These are phyloP conservation scores for Pomacea maculata DNA, from an alignment of 1,140 invertebrate species.

Conservation along the genomic window DNA sequence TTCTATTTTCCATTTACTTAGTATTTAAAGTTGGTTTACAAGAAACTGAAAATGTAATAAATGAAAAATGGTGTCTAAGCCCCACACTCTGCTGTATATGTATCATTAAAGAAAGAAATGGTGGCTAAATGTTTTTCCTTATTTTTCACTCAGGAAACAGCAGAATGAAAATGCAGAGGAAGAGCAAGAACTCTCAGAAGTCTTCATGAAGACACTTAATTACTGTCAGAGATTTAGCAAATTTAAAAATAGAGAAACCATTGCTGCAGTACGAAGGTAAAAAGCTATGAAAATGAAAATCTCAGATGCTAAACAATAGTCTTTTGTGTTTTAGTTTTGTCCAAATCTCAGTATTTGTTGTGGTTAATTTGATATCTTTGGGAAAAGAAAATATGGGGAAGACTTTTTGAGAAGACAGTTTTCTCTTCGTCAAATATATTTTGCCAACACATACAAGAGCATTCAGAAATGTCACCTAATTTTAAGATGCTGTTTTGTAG, in stretches of 20 bases:
- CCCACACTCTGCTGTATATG: too few species aligned
- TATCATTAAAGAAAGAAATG: too few species aligned
- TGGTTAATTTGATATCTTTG: not conserved
- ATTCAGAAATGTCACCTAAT: too few species aligned
- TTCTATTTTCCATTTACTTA: not conserved
- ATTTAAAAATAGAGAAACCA: slow-evolving; percentile 98
- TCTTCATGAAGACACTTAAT: slow-evolving; percentile 97
- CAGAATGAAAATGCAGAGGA: slow-evolving; percentile 98
- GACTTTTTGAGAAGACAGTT: too few species aligned
- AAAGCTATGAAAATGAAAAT: slow-evolving; percentile 64
- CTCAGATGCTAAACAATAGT: not conserved
- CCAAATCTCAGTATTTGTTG: not conserved
- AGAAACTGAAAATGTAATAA: not conserved
- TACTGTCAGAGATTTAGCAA: slow-evolving; percentile 94
- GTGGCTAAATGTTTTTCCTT: too few species aligned
- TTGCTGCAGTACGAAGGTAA: slow-evolving; percentile 86
- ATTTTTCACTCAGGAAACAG: slow-evolving; percentile 74
- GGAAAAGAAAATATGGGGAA: too few species aligned
- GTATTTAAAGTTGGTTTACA: not conserved
- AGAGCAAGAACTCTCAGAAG: slow-evolving; percentile 97
- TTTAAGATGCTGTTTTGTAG: too few species aligned
- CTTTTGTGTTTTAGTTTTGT: not conserved
- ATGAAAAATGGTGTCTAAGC: too few species aligned
- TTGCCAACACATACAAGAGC: too few species aligned
- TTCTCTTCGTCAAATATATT: too few species aligned